Base-by-base conservation (phyloP, 1,140 invertebrate species). In the Hylaeus anthracinus region DNA sequence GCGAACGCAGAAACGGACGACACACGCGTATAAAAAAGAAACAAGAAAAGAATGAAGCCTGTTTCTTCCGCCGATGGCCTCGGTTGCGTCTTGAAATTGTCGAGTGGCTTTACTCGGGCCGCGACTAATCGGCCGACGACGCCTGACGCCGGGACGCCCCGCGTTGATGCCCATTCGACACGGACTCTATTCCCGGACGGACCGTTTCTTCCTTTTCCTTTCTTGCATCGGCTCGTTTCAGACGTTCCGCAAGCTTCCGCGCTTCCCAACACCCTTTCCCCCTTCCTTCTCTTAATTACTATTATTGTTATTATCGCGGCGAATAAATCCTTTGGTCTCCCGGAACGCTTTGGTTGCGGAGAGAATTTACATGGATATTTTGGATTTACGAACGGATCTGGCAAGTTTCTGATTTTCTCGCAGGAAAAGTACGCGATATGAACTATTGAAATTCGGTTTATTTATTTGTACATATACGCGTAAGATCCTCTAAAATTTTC, bases 111-210 rank as follows among this genome's bases (percentile, higher is more conserved):
- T 86, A 66, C 76, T 48, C 61, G 63, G 65, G 74, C 72, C 88
- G 88, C 84, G 78, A 90, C 89, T 90, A 91, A 91, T 90, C 86
- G 89, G 82, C 69, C 88, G 87, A 90, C 90, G 90, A 90, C 90
- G 86, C 86, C 66, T 86, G 88, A 89, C 90, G 87, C 79, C 90
- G 88, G 64, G 86, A 88, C 88, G 85, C 85, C 65, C 74, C 86
- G 82, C 81, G 84, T 83, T 88, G 86, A 89, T 88, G 88, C 86
- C 78, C 79, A 90, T 90, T 91, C 86, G 88, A 84, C 87, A 89
- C 88, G 90, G 82, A 53, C 70, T 85, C 88, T 92, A 91, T 92
- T 92, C 87, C 87, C 75, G 88, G 88, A 83, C 74, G 73, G 63
- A 64, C 70, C 48, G 39, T n/a, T 71, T 73, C 51, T 63, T n/a